Evolutionary conservation across 92 coral and sea anemone genomes (phyloP), one percentile per base, ranked within the genome.

Genomic region (Paramuricea clavata): DNA sequence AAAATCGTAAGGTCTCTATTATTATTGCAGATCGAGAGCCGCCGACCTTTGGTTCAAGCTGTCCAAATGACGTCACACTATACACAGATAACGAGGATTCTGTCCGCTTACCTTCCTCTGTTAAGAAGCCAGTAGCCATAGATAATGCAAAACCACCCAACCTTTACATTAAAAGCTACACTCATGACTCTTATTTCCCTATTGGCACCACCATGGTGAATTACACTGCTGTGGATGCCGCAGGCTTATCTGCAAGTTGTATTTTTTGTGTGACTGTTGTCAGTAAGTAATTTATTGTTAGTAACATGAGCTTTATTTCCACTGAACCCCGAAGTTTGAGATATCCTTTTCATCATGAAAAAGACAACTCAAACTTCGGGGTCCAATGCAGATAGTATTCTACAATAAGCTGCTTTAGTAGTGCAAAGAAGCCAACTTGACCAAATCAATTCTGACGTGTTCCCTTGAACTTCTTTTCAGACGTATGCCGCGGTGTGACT

Each of bases 1-100:
- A 4, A 4, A 39, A 4, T 39, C 1, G 26, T 3, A n/a, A 56
- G 6, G 2, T 3, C 6, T 0, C 10, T 56, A 6, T 56, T 17
- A 8, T 65, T 65, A 10, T 33, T 28, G 25, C 28, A 65, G 72
- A 65, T 65, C 72, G n/a, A 21, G 72, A 65, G 11, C 72, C 72
- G 1, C 72, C 72, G n/a, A 21, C 19, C 6, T 65, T 65, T n/a
- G 72, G 50, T 22, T 72, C 78, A 36, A 72, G 30, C 1, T 72
- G 78, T 72, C 78, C 78, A 11, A 12, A 2, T 26, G 36, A 41
- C 50, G 17, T 72, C 32, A 36, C 32, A 27, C 2, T 34, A 10
- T 39, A 39, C 50, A 35, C 49, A 72, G 52, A 36, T 0, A 28
- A 65, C 28, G 39, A 65, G 9, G 2, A 26, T 12, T 11, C 16